A percentile compares a stretch with the other conserved stretches of the same genome.
phyloP scores from a whole-genome alignment of 2,888 invertebrate genomes.

The Eupsilia transversa region DNA sequence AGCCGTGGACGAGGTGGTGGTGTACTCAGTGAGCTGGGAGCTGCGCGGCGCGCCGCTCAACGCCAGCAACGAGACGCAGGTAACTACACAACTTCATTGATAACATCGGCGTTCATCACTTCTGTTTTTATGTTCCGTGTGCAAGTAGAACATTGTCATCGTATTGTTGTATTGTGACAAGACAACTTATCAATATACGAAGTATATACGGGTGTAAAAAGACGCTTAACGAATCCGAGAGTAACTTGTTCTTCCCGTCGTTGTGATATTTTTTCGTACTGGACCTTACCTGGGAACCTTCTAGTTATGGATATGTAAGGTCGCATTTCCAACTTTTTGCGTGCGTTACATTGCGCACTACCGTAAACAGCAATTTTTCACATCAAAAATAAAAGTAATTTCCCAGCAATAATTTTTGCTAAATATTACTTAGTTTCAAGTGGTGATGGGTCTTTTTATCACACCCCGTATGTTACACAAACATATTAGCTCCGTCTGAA shows the following conservation, averaged over 20 bases:
- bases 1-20: constrained; percentile 93
- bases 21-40: constrained; percentile 95
- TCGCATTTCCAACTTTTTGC: too few relatives aligned
- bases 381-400: too few relatives aligned
- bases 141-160: neutral
- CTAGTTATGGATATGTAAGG: too few relatives aligned
- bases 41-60: constrained; percentile 92
- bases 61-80: constrained; percentile 75
- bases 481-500: neutral
- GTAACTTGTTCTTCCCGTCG: neutral
- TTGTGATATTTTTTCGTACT: too few relatives aligned
- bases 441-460: too few relatives aligned
- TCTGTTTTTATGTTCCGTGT: neutral
- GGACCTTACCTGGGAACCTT: neutral
- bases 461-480: neutral
- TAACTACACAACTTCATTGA: neutral
- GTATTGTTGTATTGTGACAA: neutral
- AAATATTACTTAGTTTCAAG: too few relatives aligned
- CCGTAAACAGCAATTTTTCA: too few relatives aligned
- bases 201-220: neutral
- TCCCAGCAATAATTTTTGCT: too few relatives aligned
- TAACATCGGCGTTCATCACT: neutral
- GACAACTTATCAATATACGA: too few relatives aligned
- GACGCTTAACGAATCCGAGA: neutral
- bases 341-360: too few relatives aligned